phyloP scores from a whole-genome alignment of 2,113 vertebrate species.

The Neofelis nebulosa region DNA sequence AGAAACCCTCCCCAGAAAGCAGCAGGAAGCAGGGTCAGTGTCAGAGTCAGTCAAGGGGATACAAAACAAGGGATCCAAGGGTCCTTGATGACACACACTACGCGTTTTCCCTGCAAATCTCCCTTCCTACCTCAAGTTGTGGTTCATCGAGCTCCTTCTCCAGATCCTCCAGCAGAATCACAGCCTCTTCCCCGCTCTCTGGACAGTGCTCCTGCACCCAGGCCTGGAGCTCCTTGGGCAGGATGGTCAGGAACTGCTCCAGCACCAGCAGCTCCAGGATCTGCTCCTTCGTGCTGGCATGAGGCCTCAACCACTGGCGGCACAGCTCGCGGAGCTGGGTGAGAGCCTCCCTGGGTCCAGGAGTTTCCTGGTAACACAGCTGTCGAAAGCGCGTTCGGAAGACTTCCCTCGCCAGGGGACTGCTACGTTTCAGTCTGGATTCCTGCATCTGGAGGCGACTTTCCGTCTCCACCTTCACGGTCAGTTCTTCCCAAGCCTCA shows the following conservation, averaged over 20 bases:
- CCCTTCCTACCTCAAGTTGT: slow-evolving; percentile 17
- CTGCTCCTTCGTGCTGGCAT: slow-evolving; percentile 35
- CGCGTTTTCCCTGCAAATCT: neutral
- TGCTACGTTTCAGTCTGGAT: neutral
- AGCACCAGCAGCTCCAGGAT: slow-evolving; percentile 43
- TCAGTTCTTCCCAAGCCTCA: neutral
- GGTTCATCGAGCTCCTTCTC: slow-evolving; percentile 41
- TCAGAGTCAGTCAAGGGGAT: neutral
- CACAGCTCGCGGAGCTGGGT: neutral
- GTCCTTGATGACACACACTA: neutral
- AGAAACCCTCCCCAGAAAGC: neutral
- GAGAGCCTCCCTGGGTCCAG: slow-evolving; percentile 15
- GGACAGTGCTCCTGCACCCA: neutral
- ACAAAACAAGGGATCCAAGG: neutral
- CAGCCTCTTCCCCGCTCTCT: slow-evolving; percentile 17
- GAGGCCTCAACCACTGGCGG: slow-evolving; percentile 43
- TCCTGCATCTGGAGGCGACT: neutral
- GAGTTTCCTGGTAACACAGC: slow-evolving; percentile 48
- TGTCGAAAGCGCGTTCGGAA: slow-evolving; percentile 26
- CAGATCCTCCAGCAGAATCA: slow-evolving; percentile 48
- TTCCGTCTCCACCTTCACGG: neutral
- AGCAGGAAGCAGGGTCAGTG: neutral
- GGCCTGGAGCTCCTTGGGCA: slow-evolving; percentile 27
- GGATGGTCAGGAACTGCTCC: slow-evolving; percentile 44
- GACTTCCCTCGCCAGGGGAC: neutral